These are phyloP conservation scores for Plagiodera versicolora DNA, from an alignment of 2,888 invertebrate species.

Conservation along the genomic window DNA sequence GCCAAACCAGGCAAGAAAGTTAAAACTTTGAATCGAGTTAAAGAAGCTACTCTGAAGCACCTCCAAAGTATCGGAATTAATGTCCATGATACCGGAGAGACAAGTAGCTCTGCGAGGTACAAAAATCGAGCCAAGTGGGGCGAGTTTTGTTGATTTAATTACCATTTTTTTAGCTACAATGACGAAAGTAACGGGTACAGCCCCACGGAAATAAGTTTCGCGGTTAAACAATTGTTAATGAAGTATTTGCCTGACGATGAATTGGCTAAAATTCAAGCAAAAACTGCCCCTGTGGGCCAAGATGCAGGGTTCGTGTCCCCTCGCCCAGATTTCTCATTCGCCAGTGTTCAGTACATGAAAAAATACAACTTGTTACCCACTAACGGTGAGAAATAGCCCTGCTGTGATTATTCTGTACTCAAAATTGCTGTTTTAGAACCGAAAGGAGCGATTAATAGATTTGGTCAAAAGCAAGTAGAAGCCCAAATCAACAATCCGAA, in stretches of 20 bases:
- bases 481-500: constrained; percentile 50
- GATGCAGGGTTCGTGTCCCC: constrained; percentile 36
- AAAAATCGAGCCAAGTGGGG: constrained; percentile 1
- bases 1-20: constrained; percentile 26
- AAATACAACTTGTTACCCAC: constrained; percentile 60
- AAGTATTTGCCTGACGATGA: constrained; percentile 61
- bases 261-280: constrained; percentile 45
- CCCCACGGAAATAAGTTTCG: constrained; percentile 57
- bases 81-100: constrained; percentile 39
- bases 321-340: constrained; percentile 67
- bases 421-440: background rate
- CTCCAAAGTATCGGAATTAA: constrained; percentile 50
- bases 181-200: constrained; percentile 34
- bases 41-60: constrained; percentile 50
- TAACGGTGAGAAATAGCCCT: constrained; percentile 7
- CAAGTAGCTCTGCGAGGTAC: constrained; percentile 11
- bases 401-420: too few relatives aligned
- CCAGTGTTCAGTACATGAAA: constrained; percentile 72
- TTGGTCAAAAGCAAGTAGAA: background rate
- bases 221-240: constrained; percentile 60
- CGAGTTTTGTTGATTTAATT: background rate
- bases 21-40: constrained; percentile 47
- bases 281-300: constrained; percentile 17
- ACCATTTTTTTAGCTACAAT: constrained; percentile 18
- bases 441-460: background rate